Base-by-base conservation (phyloP, 2,797 vertebrate species). In the Pelochelys cantorii region DNA sequence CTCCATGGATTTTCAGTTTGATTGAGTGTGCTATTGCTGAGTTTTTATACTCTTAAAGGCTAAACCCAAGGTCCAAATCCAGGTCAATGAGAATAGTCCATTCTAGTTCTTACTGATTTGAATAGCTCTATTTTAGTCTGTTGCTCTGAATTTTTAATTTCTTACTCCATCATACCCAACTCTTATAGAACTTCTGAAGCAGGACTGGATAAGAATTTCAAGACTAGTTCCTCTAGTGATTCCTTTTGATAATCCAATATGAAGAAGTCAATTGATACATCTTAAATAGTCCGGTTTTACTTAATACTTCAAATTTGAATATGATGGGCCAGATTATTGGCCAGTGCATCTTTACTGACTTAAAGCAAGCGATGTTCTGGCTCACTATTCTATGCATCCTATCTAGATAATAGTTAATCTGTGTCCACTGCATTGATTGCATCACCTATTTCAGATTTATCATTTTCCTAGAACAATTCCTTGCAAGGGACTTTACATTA, bases 21-120 rank as follows among this genome's bases (percentile, higher is more conserved):
- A 60, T 9, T 17, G 0, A 0, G 34, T 29, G 3, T 87, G 25
- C 31, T 22, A 5, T 0, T 0, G 42, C 3, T 6, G 52, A 27
- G 5, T 68, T 71, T 25, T 18, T 29, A 9, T 12, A 1, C 56
- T 90, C 65, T 85, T 75, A 75, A 75, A 65, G 15, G 31, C 71
- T 75, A 75, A 75, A 27, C 22, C 37, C 22, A 75, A 75, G 5
- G 12, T 75, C 22, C 71, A 25, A 42, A 37, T 75, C 20, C 71
- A 77, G 25, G 18, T 13, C 11, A 83, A 23, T 83, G 77, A 2
- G 17, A 31, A 56, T 1, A 85, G 11, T 18, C 15, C 54, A 22
- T 37, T 54, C 7, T 20, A 4, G 77, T 81, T 84, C 2, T 15
- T 86, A 14, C 53, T 74, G 78, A 62, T 90, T 78, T 27, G 53